These are phyloP conservation scores for Oncorhynchus nerka DNA, from an alignment of 2,113 vertebrate species.

Conservation along the genomic window DNA sequence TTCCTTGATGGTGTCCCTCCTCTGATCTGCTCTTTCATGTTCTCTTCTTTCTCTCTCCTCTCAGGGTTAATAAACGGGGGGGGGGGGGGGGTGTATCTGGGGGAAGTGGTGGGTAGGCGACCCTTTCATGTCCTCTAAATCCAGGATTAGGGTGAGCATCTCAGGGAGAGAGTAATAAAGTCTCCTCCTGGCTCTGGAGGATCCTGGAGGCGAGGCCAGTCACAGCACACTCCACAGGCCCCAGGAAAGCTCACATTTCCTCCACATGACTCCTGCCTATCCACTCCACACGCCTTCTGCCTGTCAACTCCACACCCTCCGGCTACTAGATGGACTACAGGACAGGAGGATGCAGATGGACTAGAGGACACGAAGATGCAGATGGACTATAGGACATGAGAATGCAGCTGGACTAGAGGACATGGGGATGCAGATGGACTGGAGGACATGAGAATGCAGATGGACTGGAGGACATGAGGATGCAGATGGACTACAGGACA, in stretches of 20 bases:
- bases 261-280: slow-evolving; percentile 20
- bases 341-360: too few relatives aligned
- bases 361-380: too few relatives aligned
- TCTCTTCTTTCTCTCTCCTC: slow-evolving; percentile 51
- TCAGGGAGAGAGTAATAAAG: slow-evolving; percentile 58
- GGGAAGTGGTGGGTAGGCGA: slow-evolving; percentile 50
- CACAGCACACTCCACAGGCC: slow-evolving; percentile 46
- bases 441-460: too few relatives aligned
- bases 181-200: slow-evolving; percentile 48
- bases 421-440: too few relatives aligned
- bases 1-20: slow-evolving; percentile 24
- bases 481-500: too few relatives aligned
- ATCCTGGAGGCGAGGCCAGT: slow-evolving; percentile 54
- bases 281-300: slow-evolving; percentile 34
- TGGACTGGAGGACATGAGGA: too few relatives aligned
- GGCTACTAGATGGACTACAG: not conserved
- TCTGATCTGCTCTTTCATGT: slow-evolving; percentile 66
- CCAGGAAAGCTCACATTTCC: slow-evolving; percentile 62
- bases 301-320: slow-evolving; percentile 22
- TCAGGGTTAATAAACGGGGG: slow-evolving; percentile 57
- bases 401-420: too few relatives aligned
- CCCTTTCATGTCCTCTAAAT: slow-evolving; percentile 66
- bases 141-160: slow-evolving; percentile 60
- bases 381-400: too few relatives aligned
- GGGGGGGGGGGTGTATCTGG: slow-evolving; percentile 36